Percentiles rank a stretch among this genome's conserved stretches.
Conservation (phyloP, 2,888 invertebrate genomes). For the Napeogenes inachia region DNA sequence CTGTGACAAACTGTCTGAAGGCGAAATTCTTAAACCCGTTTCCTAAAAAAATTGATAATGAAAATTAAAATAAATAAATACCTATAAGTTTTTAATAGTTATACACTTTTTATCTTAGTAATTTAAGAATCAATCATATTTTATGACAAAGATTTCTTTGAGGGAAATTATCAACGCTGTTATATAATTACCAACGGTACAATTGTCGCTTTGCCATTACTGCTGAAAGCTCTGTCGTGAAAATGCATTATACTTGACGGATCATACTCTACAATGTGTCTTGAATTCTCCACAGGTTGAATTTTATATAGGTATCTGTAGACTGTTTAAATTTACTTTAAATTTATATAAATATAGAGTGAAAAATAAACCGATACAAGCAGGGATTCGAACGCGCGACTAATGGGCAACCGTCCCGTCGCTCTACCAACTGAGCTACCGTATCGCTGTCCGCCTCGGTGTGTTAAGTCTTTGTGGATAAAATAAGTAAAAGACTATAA, state of each 20-base stretch:
- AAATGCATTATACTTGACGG: slow-evolving; percentile 65
- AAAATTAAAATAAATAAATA: neutral
- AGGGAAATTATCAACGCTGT: neutral
- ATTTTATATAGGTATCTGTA: slow-evolving; percentile 47
- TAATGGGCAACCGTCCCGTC: too few relatives aligned
- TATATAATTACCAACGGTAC: slow-evolving; percentile 44
- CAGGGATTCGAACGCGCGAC: too few relatives aligned
- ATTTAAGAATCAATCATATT: too few relatives aligned
- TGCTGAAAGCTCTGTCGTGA: slow-evolving; percentile 55
- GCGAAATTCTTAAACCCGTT: slow-evolving; percentile 46
- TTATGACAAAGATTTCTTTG: neutral
- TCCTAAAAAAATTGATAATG: slow-evolving; percentile 38
- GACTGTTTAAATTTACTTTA: slow-evolving; percentile 32
- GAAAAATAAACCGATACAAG: too few relatives aligned
- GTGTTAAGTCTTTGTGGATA: too few relatives aligned
- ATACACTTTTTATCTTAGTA: too few relatives aligned
- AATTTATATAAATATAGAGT: too few relatives aligned
- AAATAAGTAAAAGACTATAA: too few relatives aligned
- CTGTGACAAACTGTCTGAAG: slow-evolving; percentile 48
- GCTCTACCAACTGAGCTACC: too few relatives aligned
- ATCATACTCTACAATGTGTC: slow-evolving; percentile 52
- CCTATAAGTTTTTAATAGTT: too few relatives aligned
- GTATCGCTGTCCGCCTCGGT: too few relatives aligned
- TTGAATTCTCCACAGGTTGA: slow-evolving; percentile 28
- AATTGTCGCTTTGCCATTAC: slow-evolving; percentile 56